Evolutionary conservation across 2,113 vertebrate genomes (phyloP).

Genomic region (Camelus dromedarius): DNA sequence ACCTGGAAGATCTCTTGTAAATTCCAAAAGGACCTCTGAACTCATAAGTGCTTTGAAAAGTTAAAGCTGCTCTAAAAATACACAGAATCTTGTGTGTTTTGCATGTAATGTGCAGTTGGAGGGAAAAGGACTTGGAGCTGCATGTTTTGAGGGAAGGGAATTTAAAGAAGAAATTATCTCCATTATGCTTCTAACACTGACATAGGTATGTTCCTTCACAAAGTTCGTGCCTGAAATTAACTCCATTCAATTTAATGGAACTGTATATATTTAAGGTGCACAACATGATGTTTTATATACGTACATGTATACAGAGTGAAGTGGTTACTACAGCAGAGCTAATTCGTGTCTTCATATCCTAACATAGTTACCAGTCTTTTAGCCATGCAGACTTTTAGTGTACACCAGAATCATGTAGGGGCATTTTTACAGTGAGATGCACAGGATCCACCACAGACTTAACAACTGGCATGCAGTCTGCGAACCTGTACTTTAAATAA

Average conservation of each 20-base stretch:
- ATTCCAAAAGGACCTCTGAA: not conserved
- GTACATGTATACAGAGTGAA: not conserved
- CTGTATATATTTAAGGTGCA: too few species aligned
- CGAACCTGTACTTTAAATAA: not conserved
- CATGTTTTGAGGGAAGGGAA: not conserved
- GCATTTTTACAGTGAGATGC: too few species aligned
- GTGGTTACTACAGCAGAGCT: not conserved
- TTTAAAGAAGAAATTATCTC: not conserved
- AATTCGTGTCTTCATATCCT: not conserved
- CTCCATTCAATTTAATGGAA: not conserved
- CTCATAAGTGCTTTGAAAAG: not conserved
- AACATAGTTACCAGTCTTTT: not conserved
- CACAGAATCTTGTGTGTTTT: not conserved
- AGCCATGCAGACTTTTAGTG: not conserved
- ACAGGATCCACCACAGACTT: accelerated
- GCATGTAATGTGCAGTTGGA: not conserved
- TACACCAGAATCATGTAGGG: not conserved
- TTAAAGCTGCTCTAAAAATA: not conserved
- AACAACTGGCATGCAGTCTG: not conserved
- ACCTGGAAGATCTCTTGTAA: not conserved
- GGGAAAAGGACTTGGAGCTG: not conserved
- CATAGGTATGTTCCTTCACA: not conserved
- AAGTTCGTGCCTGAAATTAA: not conserved
- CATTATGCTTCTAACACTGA: not conserved
- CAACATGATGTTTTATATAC: not conserved